These are phyloP conservation scores for Myotis findleyi DNA, from an alignment of 2,797 vertebrate species.

Conservation along the genomic window DNA sequence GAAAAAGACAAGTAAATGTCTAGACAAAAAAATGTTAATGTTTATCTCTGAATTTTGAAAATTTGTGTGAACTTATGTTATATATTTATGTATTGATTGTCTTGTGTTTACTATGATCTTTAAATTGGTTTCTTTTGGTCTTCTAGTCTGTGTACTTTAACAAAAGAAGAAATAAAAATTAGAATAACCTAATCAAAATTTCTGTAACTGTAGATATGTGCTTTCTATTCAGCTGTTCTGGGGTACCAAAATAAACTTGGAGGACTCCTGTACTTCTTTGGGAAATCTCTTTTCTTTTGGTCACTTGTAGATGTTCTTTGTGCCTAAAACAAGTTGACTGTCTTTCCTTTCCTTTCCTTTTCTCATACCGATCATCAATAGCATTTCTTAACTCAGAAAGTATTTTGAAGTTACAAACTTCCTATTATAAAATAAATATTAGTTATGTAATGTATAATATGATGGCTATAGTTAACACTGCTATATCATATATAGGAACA, in stretches of 20 bases:
- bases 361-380: neutral
- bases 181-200: neutral
- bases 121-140: constrained; percentile 18
- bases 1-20: neutral
- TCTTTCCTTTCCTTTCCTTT: neutral
- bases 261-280: neutral
- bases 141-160: neutral
- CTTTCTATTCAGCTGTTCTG: neutral
- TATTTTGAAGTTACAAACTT: neutral
- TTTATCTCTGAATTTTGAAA: constrained; percentile 16
- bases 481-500: neutral
- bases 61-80: neutral
- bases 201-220: neutral
- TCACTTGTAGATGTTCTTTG: neutral
- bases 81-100: neutral
- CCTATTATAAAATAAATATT: neutral
- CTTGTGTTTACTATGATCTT: neutral
- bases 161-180: constrained; percentile 10
- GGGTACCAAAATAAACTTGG: neutral
- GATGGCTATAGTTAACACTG: neutral
- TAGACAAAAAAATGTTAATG: constrained; percentile 13
- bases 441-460: neutral
- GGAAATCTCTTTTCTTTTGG: neutral
- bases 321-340: neutral
- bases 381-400: neutral